phyloP scores from a whole-genome alignment of 2,888 invertebrate genomes.

The Apamea crenata region DNA sequence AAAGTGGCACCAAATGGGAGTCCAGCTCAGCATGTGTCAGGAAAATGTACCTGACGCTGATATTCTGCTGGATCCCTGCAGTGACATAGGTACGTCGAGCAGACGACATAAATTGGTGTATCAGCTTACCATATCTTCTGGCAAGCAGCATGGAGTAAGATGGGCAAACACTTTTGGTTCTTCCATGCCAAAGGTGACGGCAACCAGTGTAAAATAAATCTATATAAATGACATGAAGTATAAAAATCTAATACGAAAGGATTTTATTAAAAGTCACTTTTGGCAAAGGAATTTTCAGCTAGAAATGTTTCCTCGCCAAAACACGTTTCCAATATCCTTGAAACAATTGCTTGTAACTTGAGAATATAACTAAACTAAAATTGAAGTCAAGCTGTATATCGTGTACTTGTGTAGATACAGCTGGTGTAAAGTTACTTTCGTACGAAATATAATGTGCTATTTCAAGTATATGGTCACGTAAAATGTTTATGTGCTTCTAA shows the following conservation, averaged over 20 bases:
- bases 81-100: not conserved
- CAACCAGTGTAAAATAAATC: not conserved
- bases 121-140: not conserved
- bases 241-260: not conserved
- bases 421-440: constrained; percentile 23
- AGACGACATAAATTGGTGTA: not conserved
- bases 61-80: not conserved
- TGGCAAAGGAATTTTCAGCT: constrained; percentile 6
- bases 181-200: too few species aligned
- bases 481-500: constrained; percentile 29
- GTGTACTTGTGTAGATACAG: constrained; percentile 10
- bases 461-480: constrained; percentile 41
- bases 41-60: not conserved
- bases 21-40: not conserved
- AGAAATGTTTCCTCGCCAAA: constrained; percentile 18
- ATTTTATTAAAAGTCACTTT: constrained; percentile 11
- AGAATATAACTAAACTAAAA: constrained; percentile 36
- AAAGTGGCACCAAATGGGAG: not conserved
- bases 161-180: not conserved
- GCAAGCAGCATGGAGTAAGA: not conserved
- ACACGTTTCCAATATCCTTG: constrained; percentile 54
- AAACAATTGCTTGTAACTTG: constrained; percentile 35
- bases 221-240: not conserved
- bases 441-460: constrained; percentile 22
- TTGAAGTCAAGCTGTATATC: constrained; percentile 26